Evolutionary conservation across 2,888 invertebrate genomes (phyloP).

Genomic region (Leptogaster cylindrica): DNA sequence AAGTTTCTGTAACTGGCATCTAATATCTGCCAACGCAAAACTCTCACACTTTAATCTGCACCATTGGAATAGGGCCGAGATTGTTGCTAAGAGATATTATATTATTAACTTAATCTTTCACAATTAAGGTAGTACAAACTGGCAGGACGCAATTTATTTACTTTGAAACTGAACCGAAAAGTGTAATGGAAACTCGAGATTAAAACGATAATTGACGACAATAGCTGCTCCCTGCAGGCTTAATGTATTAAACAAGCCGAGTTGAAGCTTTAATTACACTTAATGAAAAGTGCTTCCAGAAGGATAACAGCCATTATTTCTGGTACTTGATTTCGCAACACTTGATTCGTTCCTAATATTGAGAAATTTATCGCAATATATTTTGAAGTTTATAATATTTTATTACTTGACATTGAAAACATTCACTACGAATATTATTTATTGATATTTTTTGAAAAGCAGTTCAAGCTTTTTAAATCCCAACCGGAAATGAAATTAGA

Average conservation of each 20-base stretch:
- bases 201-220: constrained; percentile 38
- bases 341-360: too few species aligned
- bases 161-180: background rate
- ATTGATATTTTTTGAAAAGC: too few species aligned
- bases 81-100: constrained; percentile 30
- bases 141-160: constrained; percentile 33
- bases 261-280: constrained; percentile 5
- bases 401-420: too few species aligned
- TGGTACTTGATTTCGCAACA: too few species aligned
- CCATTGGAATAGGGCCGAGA: constrained; percentile 24
- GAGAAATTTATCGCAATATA: too few species aligned
- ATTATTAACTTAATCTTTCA: constrained; percentile 37
- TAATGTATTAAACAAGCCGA: constrained; percentile 12
- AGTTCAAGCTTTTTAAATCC: too few species aligned
- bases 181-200: constrained; percentile 35
- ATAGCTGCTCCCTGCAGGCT: constrained; percentile 31
- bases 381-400: too few species aligned
- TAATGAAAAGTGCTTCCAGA: constrained; percentile 5
- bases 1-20: too few species aligned
- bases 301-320: background rate
- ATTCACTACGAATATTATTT: too few species aligned
- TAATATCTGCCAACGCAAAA: too few species aligned
- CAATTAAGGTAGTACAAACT: constrained; percentile 38
- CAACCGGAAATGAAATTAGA: too few species aligned
- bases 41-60: background rate